Evolutionary conservation across 2,888 invertebrate species (phyloP).

Genomic region (Dynastes grantii): DNA sequence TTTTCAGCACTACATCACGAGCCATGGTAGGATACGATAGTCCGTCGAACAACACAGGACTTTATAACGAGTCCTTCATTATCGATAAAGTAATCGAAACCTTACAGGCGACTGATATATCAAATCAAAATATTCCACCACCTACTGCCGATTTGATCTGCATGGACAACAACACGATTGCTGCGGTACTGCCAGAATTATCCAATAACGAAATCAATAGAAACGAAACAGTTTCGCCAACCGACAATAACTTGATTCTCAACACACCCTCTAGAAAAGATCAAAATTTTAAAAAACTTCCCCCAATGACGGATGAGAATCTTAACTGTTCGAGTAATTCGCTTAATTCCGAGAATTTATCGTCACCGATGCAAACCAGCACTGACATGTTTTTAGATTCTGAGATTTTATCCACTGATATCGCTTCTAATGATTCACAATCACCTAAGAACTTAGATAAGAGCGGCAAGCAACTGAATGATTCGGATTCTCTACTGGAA

Average conservation of each 20-base stretch:
- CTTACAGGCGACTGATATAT: constrained; percentile 52
- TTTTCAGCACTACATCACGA: constrained; percentile 47
- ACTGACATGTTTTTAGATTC: constrained; percentile 70
- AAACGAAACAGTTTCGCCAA: constrained; percentile 36
- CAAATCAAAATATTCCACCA: constrained; percentile 51
- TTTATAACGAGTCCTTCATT: constrained; percentile 57
- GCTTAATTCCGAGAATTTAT: constrained; percentile 69
- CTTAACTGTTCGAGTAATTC: constrained; percentile 70
- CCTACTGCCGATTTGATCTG: constrained; percentile 36
- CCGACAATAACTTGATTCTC: constrained; percentile 51
- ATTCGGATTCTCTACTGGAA: constrained; percentile 55
- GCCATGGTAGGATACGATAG: constrained; percentile 47
- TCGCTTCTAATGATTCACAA: constrained; percentile 69
- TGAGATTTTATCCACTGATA: constrained; percentile 68
- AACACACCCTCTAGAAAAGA: background rate
- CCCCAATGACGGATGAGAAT: constrained; percentile 57
- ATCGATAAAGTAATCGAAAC: constrained; percentile 58
- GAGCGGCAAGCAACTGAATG: constrained; percentile 54
- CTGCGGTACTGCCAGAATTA: constrained; percentile 43
- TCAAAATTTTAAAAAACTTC: constrained; percentile 48
- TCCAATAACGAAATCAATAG: constrained; percentile 55
- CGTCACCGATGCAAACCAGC: constrained; percentile 72
- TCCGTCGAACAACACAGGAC: constrained; percentile 50
- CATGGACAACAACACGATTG: constrained; percentile 50
- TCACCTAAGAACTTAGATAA: constrained; percentile 66